Conservation (phyloP, 2,797 vertebrate species). For the Xenops minutus region DNA sequence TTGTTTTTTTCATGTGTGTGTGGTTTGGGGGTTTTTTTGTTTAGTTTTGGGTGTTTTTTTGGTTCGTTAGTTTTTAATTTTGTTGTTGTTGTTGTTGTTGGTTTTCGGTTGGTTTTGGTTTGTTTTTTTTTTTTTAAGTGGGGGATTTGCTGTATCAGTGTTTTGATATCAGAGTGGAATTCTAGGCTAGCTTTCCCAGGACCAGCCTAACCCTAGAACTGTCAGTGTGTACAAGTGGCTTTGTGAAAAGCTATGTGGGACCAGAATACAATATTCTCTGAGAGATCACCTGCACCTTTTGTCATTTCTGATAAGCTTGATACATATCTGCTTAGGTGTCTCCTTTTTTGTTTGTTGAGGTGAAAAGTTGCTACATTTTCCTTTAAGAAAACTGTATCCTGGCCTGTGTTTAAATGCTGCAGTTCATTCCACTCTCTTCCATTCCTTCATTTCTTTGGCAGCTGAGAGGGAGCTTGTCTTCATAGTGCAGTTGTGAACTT, state of each 20-base stretch:
- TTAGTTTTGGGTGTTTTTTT: no score
- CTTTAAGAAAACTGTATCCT: neutral
- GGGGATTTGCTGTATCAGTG: neutral
- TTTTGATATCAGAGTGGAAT: neutral
- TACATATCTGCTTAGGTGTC: neutral
- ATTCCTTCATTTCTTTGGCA: neutral
- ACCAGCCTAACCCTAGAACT: neutral
- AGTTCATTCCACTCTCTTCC: neutral
- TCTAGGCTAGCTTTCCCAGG: neutral
- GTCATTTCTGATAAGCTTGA: neutral
- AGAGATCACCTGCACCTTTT: accelerated
- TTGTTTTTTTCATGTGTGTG: neutral
- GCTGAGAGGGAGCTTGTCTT: neutral
- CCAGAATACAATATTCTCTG: neutral
- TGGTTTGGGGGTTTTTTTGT: no score
- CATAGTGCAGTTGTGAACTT: neutral
- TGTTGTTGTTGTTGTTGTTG: no score
- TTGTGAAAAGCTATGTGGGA: accelerated
- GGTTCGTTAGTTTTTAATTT: no score
- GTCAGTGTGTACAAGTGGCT: accelerated
- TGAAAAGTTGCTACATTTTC: neutral
- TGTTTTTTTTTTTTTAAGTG: no score
- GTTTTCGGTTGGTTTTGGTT: no score
- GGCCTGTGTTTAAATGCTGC: neutral
- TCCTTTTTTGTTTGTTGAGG: neutral